A percentile compares a stretch with the other conserved stretches of the same genome.
Conservation (phyloP, 1,140 invertebrate genomes). For the Aplysia californica region DNA sequence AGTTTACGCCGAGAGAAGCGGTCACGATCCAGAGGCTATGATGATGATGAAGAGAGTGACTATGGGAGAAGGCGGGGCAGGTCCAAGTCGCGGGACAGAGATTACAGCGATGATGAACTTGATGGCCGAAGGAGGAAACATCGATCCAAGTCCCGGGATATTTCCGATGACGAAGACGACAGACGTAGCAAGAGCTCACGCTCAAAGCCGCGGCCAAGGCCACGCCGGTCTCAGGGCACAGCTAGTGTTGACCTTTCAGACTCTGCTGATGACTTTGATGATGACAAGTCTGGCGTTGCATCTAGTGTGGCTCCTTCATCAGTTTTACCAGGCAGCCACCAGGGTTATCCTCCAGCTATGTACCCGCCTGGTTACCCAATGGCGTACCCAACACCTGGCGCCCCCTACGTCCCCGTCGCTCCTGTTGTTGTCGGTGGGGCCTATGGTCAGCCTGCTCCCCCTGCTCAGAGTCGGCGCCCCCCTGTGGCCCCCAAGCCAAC, state of each 20-base stretch:
- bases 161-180: background rate
- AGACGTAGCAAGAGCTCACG: background rate
- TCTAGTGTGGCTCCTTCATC: constrained; percentile 3
- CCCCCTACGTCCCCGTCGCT: background rate
- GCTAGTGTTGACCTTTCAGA: background rate
- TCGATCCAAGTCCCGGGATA: constrained; percentile 2
- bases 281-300: background rate
- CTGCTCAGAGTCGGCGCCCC: background rate
- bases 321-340: background rate
- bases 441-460: background rate
- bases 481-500: constrained; percentile 4
- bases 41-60: background rate
- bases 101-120: constrained; percentile 8
- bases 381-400: background rate
- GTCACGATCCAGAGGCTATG: constrained; percentile 10
- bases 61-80: background rate
- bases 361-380: constrained; percentile 2
- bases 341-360: background rate
- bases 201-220: background rate
- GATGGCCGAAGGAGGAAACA: background rate
- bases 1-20: background rate
- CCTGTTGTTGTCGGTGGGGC: background rate
- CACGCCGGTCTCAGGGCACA: background rate
- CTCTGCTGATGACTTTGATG: background rate
- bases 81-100: background rate